Percentiles rank a stretch among this genome's conserved stretches.
These are phyloP conservation scores for Helicoverpa assulta DNA, from an alignment of 2,888 invertebrate genomes.

Conservation along the genomic window DNA sequence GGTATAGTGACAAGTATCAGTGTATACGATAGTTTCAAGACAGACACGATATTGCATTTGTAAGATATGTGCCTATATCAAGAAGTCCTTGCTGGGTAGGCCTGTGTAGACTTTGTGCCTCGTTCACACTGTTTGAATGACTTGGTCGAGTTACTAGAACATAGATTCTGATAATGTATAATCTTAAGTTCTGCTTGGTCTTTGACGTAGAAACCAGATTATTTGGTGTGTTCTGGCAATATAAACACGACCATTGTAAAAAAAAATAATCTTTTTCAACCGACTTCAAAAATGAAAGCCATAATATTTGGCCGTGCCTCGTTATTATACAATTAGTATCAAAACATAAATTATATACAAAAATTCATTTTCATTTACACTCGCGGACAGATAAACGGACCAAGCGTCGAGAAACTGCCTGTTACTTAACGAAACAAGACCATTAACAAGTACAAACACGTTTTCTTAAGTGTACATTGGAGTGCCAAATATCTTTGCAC, in stretches of 20 bases:
- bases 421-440: conserved; percentile 54
- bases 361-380: conserved; percentile 47
- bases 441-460: conserved; percentile 57
- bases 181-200: too few relatives aligned
- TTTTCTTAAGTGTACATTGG: conserved; percentile 58
- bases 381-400: conserved; percentile 49
- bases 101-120: conserved; percentile 8
- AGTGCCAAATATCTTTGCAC: conserved; percentile 53
- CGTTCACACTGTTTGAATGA: conserved; percentile 19
- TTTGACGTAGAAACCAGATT: too few relatives aligned
- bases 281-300: too few relatives aligned
- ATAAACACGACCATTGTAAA: too few relatives aligned
- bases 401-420: conserved; percentile 35
- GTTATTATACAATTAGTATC: too few relatives aligned
- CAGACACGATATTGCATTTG: conserved; percentile 6
- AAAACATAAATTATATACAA: conserved; percentile 5
- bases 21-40: neutral
- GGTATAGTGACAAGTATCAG: neutral
- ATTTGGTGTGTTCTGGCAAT: too few relatives aligned
- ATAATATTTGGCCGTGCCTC: too few relatives aligned
- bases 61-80: conserved; percentile 6
- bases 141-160: neutral
- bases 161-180: too few relatives aligned
- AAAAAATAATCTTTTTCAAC: too few relatives aligned
- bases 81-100: conserved; percentile 17